Evolutionary conservation across 2,113 vertebrate genomes (phyloP).

Genomic region (Myrmecophaga tridactyla): DNA sequence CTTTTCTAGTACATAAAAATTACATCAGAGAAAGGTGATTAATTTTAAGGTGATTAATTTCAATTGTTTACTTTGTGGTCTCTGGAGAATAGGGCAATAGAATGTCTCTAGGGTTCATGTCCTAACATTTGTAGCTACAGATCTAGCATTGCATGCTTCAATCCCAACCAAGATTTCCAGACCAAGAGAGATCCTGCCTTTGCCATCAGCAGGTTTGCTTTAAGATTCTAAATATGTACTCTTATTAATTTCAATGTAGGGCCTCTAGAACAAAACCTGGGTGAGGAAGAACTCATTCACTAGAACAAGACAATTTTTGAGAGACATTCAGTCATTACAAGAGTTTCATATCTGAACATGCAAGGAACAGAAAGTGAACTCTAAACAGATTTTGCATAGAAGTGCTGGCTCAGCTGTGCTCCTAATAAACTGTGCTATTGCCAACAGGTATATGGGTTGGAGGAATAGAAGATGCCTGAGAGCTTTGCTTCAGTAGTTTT

Average conservation of each 20-base stretch:
- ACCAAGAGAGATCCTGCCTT: not conserved
- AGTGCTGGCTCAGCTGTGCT: not conserved
- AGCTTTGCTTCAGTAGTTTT: not conserved
- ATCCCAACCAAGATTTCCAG: not conserved
- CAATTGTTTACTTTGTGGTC: not conserved
- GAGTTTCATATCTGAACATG: fast-evolving
- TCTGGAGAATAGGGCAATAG: not conserved
- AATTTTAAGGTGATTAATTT: no score
- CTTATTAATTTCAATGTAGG: not conserved
- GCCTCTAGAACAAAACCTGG: fast-evolving
- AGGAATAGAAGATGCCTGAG: not conserved
- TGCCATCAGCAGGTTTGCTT: constrained; percentile 18
- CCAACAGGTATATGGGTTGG: fast-evolving
- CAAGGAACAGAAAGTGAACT: not conserved
- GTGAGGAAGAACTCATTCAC: fast-evolving
- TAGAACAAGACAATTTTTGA: not conserved
- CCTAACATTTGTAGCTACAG: not conserved
- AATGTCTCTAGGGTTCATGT: not conserved
- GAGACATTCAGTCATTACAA: not conserved
- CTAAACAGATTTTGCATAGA: not conserved
- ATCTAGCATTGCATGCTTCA: not conserved
- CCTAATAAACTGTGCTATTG: fast-evolving
- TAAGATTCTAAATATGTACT: not conserved
- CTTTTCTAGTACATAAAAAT: not conserved
- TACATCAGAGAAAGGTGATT: not conserved